phyloP scores from a whole-genome alignment of 64 coral and sea anemone species.

The Platygyra sinensis region DNA sequence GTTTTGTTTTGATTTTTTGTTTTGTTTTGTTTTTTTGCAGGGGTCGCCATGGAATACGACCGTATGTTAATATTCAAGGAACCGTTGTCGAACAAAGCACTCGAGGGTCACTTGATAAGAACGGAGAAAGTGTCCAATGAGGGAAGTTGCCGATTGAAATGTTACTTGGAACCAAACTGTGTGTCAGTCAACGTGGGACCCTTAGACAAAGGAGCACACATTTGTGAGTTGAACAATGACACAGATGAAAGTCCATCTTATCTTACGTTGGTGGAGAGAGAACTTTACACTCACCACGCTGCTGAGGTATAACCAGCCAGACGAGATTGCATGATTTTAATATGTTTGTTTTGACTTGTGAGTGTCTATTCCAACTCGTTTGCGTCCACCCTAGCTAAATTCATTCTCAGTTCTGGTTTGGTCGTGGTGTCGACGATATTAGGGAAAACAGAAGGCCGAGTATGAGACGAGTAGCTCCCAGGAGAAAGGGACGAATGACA shows the following conservation, averaged over 20 bases:
- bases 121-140: not conserved
- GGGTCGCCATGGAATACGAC: not conserved
- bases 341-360: not conserved
- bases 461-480: too few relatives aligned
- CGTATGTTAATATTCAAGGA: not conserved
- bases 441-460: too few relatives aligned
- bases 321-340: not conserved
- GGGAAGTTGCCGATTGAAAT: not conserved
- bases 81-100: not conserved
- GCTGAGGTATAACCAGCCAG: not conserved
- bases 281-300: not conserved
- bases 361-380: too few relatives aligned
- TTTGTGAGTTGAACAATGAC: not conserved
- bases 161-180: slow-evolving; percentile 5
- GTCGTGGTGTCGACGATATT: too few relatives aligned
- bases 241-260: not conserved
- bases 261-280: not conserved
- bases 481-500: too few relatives aligned
- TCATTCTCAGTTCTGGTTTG: too few relatives aligned
- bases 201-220: not conserved
- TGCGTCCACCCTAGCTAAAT: too few relatives aligned
- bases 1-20: too few relatives aligned
- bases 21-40: too few relatives aligned
- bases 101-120: not conserved
- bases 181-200: not conserved